phyloP scores from a whole-genome alignment of 2,888 invertebrate genomes.

The Megalurothrips usitatus region DNA sequence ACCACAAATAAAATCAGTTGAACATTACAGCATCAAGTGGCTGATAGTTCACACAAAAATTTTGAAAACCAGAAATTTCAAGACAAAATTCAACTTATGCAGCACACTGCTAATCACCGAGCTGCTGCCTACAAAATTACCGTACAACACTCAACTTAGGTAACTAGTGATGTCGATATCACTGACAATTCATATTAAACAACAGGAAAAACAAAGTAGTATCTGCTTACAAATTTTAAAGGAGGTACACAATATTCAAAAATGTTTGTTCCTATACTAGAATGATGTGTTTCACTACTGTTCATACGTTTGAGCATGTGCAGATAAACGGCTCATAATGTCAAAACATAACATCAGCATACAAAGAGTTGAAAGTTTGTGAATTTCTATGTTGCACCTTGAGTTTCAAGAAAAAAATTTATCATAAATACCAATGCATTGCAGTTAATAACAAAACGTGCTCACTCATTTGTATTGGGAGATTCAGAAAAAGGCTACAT shows the following conservation, averaged over 20 bases:
- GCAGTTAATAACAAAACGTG: not conserved
- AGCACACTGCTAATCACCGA: slow-evolving; percentile 2
- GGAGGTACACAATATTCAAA: not conserved
- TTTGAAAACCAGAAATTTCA: not conserved
- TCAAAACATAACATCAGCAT: too few species aligned
- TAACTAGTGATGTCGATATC: slow-evolving; percentile 1
- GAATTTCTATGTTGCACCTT: too few species aligned
- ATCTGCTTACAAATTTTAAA: not conserved
- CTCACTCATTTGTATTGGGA: not conserved
- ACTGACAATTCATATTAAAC: not conserved
- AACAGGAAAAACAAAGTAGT: not conserved
- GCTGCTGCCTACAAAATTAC: not conserved
- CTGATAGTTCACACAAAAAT: not conserved
- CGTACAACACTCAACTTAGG: slow-evolving; percentile 5
- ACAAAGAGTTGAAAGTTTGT: too few species aligned
- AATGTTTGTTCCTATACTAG: not conserved
- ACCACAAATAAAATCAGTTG: not conserved
- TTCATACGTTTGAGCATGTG: not conserved
- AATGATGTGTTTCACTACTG: not conserved
- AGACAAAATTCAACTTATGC: not conserved
- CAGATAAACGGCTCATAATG: too few species aligned
- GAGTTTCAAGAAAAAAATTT: too few species aligned
- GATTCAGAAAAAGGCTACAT: not conserved
- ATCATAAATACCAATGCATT: not conserved
- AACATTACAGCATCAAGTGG: not conserved